These are phyloP conservation scores for Gnathonemus echidnorhynchus DNA, from an alignment of 2,113 vertebrate species.

Conservation along the genomic window DNA sequence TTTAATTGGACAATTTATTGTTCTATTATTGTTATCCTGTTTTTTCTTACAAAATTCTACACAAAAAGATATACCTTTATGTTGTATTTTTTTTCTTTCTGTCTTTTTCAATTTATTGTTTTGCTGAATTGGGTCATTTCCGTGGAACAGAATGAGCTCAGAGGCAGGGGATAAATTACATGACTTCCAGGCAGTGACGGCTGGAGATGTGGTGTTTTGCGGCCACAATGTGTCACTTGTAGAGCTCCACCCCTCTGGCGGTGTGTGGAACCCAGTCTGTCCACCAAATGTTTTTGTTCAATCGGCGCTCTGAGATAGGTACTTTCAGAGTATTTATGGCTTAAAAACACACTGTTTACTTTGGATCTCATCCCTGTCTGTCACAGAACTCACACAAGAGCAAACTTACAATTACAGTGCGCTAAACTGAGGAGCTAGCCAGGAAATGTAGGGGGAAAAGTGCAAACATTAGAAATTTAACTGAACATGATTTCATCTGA, in stretches of 20 bases:
- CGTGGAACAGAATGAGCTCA: conserved; percentile 29
- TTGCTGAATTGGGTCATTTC: conserved; percentile 31
- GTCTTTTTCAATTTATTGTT: conserved; percentile 26
- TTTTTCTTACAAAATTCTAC: not conserved
- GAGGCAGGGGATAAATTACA: conserved; percentile 21
- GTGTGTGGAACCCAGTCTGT: conserved; percentile 10
- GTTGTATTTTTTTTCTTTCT: conserved; percentile 26
- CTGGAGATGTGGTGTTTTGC: conserved; percentile 17
- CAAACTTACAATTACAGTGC: conserved; percentile 52
- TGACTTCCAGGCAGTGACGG: conserved; percentile 26
- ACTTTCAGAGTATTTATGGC: conserved; percentile 30
- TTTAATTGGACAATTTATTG: not conserved
- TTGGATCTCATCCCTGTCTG: conserved; percentile 33
- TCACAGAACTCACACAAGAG: conserved; percentile 47
- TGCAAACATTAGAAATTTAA: conserved; percentile 10
- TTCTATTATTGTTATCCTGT: conserved; percentile 25
- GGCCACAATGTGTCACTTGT: conserved; percentile 7
- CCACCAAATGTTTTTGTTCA: conserved; percentile 25
- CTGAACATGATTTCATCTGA: not conserved
- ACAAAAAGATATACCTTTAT: not conserved
- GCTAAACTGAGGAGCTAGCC: conserved; percentile 26
- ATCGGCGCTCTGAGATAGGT: conserved; percentile 35
- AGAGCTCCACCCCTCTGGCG: not conserved
- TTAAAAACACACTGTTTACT: conserved; percentile 42
- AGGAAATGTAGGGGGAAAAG: not conserved